Evolutionary conservation across 1,140 invertebrate genomes (phyloP), one percentile per base, ranked within the genome.

Genomic region (Patella vulgata): DNA sequence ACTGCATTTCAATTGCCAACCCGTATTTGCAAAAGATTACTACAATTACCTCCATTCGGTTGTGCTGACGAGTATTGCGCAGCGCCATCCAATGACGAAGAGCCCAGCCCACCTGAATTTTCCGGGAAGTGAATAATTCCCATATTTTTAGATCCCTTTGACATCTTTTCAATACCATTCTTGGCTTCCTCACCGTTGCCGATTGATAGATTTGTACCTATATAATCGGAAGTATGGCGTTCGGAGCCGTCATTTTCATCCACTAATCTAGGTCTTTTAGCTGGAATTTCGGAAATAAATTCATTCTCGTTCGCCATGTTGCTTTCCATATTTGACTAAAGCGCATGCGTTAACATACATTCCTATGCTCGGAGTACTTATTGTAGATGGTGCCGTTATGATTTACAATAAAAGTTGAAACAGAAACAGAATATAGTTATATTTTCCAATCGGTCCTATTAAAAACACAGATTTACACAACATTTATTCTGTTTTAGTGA

Each of bases 281-380:
- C 30, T 23, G 61, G 70, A 51, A 58, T 58, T 59, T 57, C 57
- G 46, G 39, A 39, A 11, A 55, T 23, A 36, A 51, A 50, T 50
- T 52, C 54, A 59, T 59, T 67, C 40, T 59, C 54, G 48, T 70
- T 63, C 61, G 71, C 67, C 68, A 73, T 73, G 62, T 70, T 59
- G 53, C 54, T 51, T 52, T 52, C 39, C 23, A 60, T 48, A n/a
- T 47, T 33, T 25, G 42, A 30, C 21, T 19, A 42, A 39, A 52
- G 28, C 31, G 44, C 36, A 42, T 51, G 39, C 39, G 50, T 33
- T 12, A 28, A 28, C 25, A 17, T 28, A 51, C 33, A 42, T 43
- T 21, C 19, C 17, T 21, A 46, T 36, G 30, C 11, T 21, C 17
- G 31, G 27, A 47, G 19, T 59, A 21, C 21, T 21, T n/a, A 23